Evolutionary conservation across 2,888 invertebrate species (phyloP).

Genomic region (Mongoloraphidia duomilia): DNA sequence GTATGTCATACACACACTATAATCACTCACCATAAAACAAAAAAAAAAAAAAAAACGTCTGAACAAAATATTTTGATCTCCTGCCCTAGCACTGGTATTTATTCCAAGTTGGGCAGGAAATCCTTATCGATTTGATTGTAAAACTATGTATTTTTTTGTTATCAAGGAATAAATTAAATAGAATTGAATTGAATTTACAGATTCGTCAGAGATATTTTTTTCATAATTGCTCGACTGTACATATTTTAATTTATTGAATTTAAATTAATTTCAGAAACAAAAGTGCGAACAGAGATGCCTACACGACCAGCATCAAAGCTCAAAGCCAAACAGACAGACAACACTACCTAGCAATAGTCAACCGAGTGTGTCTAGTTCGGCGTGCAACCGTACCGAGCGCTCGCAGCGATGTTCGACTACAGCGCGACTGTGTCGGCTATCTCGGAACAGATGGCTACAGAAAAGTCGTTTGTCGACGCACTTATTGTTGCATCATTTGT

Average conservation of each 20-base stretch:
- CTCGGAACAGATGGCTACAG: slow-evolving; percentile 14
- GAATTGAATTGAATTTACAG: no score
- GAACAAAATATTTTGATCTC: no score
- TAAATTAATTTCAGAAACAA: background rate
- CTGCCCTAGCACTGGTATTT: no score
- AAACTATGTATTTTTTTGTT: no score
- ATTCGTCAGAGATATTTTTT: no score
- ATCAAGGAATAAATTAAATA: no score
- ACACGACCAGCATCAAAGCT: background rate
- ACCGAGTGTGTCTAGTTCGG: background rate
- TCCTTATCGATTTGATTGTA: no score
- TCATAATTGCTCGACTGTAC: no score
- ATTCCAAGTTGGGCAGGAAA: no score
- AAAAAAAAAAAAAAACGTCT: no score
- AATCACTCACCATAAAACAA: no score
- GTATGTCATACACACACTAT: no score
- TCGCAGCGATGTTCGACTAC: slow-evolving; percentile 13
- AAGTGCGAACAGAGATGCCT: background rate
- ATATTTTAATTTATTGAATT: background rate
- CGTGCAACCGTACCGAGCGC: slow-evolving; percentile 7
- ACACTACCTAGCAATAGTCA: slow-evolving; percentile 5
- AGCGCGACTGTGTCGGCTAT: slow-evolving; percentile 18
- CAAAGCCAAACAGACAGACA: background rate
- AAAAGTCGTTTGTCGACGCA: slow-evolving; percentile 18
- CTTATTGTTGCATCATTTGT: slow-evolving; percentile 24